Evolutionary conservation across 1,140 invertebrate genomes (phyloP).

Genomic region (Thaumatotibia leucotreta): DNA sequence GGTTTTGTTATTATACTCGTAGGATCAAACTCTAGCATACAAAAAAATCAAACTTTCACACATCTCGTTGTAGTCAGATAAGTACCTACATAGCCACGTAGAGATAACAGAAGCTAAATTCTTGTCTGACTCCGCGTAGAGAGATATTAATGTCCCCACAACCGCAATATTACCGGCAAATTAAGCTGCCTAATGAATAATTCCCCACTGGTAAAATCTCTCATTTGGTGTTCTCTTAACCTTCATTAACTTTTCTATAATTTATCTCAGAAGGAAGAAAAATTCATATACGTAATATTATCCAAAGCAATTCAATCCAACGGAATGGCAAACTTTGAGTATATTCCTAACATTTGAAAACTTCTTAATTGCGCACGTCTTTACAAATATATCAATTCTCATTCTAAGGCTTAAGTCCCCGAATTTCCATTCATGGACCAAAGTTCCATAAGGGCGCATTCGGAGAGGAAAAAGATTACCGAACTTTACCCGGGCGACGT

Average conservation of each 20-base stretch:
- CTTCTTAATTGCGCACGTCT: background rate
- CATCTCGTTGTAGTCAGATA: too few relatives aligned
- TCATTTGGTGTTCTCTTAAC: background rate
- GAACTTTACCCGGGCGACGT: background rate
- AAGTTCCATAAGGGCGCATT: background rate
- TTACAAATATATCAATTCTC: conserved; percentile 4
- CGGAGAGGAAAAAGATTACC: background rate
- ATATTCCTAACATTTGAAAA: background rate
- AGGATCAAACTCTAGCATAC: too few relatives aligned
- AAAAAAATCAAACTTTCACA: too few relatives aligned
- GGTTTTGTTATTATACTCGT: too few relatives aligned
- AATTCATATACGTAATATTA: background rate
- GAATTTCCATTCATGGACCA: background rate
- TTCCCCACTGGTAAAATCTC: background rate
- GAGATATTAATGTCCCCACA: background rate
- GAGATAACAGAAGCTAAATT: background rate
- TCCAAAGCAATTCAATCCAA: background rate
- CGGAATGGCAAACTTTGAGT: background rate
- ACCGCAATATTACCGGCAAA: background rate
- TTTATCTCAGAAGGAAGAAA: background rate
- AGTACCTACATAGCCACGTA: background rate
- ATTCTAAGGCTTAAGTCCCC: background rate
- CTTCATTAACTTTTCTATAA: background rate
- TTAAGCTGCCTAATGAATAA: background rate
- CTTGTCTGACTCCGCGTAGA: background rate